Conservation (phyloP, 2,113 vertebrate species). For the Apaloderma vittatum region DNA sequence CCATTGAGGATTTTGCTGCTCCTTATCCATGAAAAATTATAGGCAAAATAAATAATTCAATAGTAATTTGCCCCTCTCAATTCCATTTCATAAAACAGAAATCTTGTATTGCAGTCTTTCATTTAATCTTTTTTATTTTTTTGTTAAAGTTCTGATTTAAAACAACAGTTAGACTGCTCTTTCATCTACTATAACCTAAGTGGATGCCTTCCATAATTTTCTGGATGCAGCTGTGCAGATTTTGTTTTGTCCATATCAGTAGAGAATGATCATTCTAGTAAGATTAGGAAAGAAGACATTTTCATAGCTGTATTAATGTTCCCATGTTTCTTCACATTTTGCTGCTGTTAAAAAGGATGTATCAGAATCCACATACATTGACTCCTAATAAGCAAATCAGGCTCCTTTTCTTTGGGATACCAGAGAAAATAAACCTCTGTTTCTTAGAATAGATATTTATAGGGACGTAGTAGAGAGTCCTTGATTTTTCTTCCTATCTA, state of each 20-base stretch:
- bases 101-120: background rate
- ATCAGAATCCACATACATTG: background rate
- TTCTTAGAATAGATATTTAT: background rate
- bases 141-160: background rate
- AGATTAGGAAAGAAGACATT: slow-evolving; percentile 6
- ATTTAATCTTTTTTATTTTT: background rate
- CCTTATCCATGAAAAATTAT: background rate
- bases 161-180: background rate
- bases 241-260: background rate
- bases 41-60: background rate
- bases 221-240: background rate
- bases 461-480: background rate
- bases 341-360: background rate
- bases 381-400: background rate
- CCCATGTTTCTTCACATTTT: background rate
- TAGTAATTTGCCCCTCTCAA: background rate
- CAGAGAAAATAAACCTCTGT: background rate
- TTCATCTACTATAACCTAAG: background rate
- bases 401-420: background rate
- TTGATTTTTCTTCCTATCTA: background rate
- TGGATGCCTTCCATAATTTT: background rate
- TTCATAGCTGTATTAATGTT: background rate
- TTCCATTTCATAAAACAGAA: background rate
- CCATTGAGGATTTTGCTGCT: background rate
- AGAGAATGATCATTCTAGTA: background rate